phyloP scores from a whole-genome alignment of 1,140 invertebrate genomes.

The Caenorhabditis tropicalis region DNA sequence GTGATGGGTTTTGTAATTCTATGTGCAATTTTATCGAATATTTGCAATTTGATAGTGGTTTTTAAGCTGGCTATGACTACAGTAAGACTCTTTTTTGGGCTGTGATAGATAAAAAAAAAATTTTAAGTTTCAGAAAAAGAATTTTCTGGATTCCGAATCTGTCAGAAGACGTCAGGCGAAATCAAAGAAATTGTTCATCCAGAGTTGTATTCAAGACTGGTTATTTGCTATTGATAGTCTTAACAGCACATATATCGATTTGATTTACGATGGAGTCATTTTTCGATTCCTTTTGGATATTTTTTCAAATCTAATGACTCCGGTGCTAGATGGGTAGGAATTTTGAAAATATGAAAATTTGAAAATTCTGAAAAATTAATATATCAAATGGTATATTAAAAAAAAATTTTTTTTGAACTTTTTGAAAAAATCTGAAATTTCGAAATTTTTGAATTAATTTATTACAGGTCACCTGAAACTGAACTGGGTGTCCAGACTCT shows the following conservation, averaged over 20 bases:
- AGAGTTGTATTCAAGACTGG: constrained; percentile 14
- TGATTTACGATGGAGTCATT: neutral
- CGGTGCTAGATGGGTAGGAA: neutral
- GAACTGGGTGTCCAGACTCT: too few relatives aligned
- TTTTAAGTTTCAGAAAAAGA: neutral
- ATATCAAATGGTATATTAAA: too few relatives aligned
- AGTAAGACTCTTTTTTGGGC: neutral
- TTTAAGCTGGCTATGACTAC: neutral
- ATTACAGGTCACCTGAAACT: too few relatives aligned
- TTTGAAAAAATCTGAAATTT: too few relatives aligned
- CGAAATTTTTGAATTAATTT: too few relatives aligned
- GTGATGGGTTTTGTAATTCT: neutral
- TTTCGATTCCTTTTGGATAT: neutral
- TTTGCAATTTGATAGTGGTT: neutral
- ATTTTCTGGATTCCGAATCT: neutral
- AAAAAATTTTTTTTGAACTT: too few relatives aligned
- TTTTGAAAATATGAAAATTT: neutral
- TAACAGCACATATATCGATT: neutral
- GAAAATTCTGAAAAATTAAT: neutral
- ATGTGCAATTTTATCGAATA: neutral
- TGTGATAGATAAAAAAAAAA: too few relatives aligned
- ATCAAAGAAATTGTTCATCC: neutral
- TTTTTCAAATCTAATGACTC: constrained; percentile 21
- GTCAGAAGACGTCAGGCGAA: neutral
- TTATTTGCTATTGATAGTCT: constrained; percentile 2